Percentiles rank a stretch among this genome's conserved stretches.
phyloP scores from a whole-genome alignment of 2,113 vertebrate genomes.

The Centropus bengalensis region DNA sequence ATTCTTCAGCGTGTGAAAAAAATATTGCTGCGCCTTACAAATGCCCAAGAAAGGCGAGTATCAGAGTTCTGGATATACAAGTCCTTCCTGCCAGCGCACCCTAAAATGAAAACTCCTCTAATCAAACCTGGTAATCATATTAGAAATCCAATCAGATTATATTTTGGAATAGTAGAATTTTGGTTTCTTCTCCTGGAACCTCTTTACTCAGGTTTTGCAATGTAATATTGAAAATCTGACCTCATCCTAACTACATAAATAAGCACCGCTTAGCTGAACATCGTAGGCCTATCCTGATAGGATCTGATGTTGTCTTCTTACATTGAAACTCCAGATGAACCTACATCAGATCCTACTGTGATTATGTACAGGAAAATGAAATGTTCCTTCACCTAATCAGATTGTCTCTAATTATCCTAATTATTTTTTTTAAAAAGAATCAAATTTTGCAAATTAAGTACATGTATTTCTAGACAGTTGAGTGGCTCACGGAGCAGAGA shows the following conservation, averaged over 20 bases:
- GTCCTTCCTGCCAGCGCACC: background rate
- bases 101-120: background rate
- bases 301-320: background rate
- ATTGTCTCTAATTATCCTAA: background rate
- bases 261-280: background rate
- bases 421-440: background rate
- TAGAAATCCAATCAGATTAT: background rate
- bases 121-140: background rate
- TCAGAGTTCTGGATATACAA: background rate
- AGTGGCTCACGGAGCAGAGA: background rate
- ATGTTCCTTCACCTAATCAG: background rate
- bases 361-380: background rate
- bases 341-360: background rate
- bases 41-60: conserved; percentile 69
- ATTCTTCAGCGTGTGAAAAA: conserved; percentile 61
- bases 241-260: background rate
- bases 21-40: conserved; percentile 67
- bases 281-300: background rate
- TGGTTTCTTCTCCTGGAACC: background rate
- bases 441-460: background rate
- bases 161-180: background rate
- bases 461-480: background rate
- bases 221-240: background rate
- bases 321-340: background rate
- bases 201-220: background rate